phyloP scores from a whole-genome alignment of 2,888 invertebrate genomes.

The Metellina segmentata region DNA sequence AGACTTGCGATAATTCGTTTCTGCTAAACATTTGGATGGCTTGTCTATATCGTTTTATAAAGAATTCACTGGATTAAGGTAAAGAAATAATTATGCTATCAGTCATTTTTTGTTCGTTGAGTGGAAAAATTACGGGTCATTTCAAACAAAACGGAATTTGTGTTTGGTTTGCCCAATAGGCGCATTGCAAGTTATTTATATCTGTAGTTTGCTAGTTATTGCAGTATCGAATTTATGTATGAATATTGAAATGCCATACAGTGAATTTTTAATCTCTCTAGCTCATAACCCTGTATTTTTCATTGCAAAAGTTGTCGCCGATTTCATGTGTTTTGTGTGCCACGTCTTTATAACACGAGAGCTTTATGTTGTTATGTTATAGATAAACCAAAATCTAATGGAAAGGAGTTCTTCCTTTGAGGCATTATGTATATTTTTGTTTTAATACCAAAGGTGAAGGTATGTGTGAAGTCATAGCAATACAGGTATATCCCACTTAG shows the following conservation, averaged over 20 bases:
- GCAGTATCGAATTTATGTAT: neutral
- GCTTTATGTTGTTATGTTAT: slow-evolving; percentile 71
- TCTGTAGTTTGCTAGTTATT: neutral
- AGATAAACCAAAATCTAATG: slow-evolving; percentile 68
- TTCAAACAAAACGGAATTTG: slow-evolving; percentile 32
- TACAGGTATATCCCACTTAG: slow-evolving; percentile 66
- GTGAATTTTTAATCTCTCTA: neutral
- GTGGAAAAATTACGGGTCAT: slow-evolving; percentile 48
- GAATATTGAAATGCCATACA: neutral
- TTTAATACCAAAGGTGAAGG: slow-evolving; percentile 76
- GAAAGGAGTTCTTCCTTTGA: slow-evolving; percentile 61
- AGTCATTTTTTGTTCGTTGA: neutral
- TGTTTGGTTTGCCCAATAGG: neutral
- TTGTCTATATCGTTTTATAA: neutral
- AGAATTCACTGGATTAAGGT: neutral
- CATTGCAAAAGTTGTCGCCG: slow-evolving; percentile 19
- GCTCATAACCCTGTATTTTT: neutral
- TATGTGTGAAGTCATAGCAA: slow-evolving; percentile 55
- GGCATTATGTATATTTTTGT: slow-evolving; percentile 75
- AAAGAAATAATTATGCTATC: neutral
- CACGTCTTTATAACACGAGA: slow-evolving; percentile 73
- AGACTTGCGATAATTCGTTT: too few relatives aligned
- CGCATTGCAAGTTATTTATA: neutral
- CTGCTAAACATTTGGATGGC: too few relatives aligned
- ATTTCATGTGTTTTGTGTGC: slow-evolving; percentile 53